These are phyloP conservation scores for Myotis planiceps DNA, from an alignment of 2,797 vertebrate species.

Conservation along the genomic window DNA sequence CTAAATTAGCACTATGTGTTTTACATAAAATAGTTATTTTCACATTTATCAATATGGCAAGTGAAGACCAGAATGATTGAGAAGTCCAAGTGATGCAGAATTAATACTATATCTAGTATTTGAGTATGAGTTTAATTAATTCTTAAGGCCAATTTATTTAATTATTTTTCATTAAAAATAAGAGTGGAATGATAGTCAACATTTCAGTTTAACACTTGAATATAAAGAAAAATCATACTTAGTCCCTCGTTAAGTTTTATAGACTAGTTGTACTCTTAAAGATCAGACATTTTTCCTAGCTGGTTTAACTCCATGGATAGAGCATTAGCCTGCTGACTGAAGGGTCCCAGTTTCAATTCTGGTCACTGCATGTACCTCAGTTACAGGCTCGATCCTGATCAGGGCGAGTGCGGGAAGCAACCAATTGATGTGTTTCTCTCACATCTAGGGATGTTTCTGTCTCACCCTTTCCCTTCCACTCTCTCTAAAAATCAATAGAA, in stretches of 20 bases:
- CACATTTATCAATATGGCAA: not conserved
- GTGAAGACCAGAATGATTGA: not conserved
- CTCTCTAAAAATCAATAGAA: too few relatives aligned
- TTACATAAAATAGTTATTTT: not conserved
- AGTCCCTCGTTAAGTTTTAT: not conserved
- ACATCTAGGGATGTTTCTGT: too few relatives aligned
- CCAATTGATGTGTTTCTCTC: too few relatives aligned
- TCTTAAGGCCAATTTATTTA: not conserved
- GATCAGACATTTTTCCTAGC: not conserved
- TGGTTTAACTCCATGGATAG: too few relatives aligned
- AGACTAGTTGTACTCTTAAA: not conserved
- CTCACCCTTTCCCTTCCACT: too few relatives aligned
- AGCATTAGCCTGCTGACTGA: too few relatives aligned
- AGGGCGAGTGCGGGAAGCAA: too few relatives aligned
- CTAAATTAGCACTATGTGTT: not conserved
- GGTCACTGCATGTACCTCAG: too few relatives aligned
- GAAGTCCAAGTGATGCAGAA: not conserved
- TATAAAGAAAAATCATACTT: not conserved
- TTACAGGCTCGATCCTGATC: too few relatives aligned
- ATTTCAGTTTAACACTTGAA: not conserved
- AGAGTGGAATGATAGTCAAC: not conserved
- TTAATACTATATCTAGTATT: not conserved
- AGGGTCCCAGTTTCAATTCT: too few relatives aligned
- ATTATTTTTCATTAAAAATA: conserved; percentile 11
- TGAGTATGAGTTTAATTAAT: not conserved